Percentiles rank a stretch among this genome's conserved stretches.
phyloP scores from a whole-genome alignment of 2,113 vertebrate species.

The Centropus unirufus region DNA sequence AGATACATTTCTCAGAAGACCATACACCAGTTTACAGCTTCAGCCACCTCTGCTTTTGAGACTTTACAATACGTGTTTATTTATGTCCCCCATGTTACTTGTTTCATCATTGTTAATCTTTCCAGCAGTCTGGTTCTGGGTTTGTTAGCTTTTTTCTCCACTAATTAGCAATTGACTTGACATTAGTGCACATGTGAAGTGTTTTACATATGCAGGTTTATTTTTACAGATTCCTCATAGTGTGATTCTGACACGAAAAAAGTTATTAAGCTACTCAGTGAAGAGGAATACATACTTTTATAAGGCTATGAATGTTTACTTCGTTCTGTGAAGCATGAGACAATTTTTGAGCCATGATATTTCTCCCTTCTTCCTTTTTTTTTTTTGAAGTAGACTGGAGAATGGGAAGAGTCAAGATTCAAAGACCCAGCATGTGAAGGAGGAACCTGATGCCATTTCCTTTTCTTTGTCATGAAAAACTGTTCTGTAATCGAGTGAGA shows the following conservation, averaged over 20 bases:
- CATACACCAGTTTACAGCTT: neutral
- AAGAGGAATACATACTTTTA: neutral
- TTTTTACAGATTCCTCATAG: neutral
- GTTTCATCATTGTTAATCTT: neutral
- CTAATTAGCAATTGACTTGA: neutral
- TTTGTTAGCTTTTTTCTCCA: too few relatives aligned
- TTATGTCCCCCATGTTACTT: neutral
- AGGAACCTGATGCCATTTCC: neutral
- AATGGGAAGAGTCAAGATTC: neutral
- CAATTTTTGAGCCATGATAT: neutral
- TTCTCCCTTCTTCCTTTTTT: neutral
- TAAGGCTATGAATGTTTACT: neutral
- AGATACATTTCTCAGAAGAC: neutral
- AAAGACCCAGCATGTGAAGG: neutral
- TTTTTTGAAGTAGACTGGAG: neutral
- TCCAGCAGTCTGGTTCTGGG: neutral
- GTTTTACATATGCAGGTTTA: neutral
- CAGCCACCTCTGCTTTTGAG: neutral
- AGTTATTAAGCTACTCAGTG: neutral
- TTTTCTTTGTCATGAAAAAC: neutral
- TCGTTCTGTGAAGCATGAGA: neutral
- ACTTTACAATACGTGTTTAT: neutral
- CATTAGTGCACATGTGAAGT: neutral
- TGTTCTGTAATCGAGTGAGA: neutral
- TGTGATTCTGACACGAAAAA: neutral